Percentiles rank a stretch among this genome's conserved stretches.
Conservation (phyloP, 2,888 invertebrate species). For the Scaptomyza caliginosa region DNA sequence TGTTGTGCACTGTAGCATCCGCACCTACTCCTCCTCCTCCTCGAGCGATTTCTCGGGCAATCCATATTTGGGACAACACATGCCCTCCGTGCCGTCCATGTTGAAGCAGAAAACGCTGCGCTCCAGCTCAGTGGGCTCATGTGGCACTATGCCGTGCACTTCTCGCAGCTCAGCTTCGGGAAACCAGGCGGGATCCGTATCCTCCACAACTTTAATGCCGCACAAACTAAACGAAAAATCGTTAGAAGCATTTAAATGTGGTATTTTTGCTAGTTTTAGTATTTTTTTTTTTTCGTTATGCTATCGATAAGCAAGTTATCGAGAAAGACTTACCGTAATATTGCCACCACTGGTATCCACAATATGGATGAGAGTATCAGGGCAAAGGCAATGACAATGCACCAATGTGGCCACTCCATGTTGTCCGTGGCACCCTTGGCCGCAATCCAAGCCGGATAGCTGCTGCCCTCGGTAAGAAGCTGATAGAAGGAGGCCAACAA, state of each 20-base stretch:
- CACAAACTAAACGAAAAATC: conserved; percentile 87
- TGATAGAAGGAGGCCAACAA: conserved; percentile 92
- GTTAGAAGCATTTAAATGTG: too few species aligned
- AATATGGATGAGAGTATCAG: conserved; percentile 92
- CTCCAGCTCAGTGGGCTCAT: conserved; percentile 91
- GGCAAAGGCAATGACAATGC: conserved; percentile 89
- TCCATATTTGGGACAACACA: conserved; percentile 89
- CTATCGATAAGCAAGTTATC: too few species aligned
- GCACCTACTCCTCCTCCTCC: conserved; percentile 81
- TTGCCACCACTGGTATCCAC: conserved; percentile 94
- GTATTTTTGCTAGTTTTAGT: too few species aligned
- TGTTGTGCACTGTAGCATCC: neutral
- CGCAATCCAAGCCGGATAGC: conserved; percentile 93
- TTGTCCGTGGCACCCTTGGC: conserved; percentile 89
- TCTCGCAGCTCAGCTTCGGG: conserved; percentile 94
- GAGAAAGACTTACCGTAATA: conserved; percentile 87
- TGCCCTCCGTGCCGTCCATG: conserved; percentile 92
- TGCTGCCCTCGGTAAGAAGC: conserved; percentile 91
- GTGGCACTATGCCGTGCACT: conserved; percentile 94
- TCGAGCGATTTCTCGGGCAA: conserved; percentile 83
- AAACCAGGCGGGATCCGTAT: conserved; percentile 96
- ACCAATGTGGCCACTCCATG: conserved; percentile 95
- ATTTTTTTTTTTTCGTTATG: too few species aligned
- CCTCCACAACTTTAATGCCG: conserved; percentile 92
- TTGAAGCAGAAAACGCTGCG: conserved; percentile 92